Conservation (phyloP, 64 coral and sea anemone genomes). For the Stylophora pistillata region DNA sequence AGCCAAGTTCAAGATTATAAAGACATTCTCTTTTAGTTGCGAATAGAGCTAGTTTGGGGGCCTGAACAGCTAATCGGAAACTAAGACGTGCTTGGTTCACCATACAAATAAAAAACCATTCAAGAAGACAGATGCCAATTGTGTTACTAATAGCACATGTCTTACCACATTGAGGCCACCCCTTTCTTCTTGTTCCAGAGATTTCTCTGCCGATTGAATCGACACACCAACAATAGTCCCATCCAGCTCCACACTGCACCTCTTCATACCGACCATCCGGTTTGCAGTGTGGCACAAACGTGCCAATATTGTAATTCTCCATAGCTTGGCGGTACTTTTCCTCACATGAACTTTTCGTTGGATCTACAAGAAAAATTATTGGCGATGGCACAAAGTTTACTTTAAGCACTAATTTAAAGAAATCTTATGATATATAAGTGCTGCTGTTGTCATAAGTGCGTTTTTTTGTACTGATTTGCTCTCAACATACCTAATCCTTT, state of each 20-base stretch:
- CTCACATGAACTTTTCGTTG: constrained; percentile 9
- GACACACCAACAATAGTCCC: constrained; percentile 68
- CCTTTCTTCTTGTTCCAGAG: constrained; percentile 50
- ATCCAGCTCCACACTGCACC: constrained; percentile 55
- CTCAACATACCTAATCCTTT: no score
- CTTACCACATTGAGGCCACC: constrained; percentile 66
- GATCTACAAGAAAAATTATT: not conserved
- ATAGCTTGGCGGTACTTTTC: constrained; percentile 57
- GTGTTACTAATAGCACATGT: not conserved
- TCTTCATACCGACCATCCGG: constrained; percentile 67
- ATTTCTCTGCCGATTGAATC: constrained; percentile 51
- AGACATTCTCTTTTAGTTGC: no score
- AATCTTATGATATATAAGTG: no score
- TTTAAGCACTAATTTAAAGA: not conserved
- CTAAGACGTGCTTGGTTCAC: no score
- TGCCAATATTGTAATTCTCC: constrained; percentile 52
- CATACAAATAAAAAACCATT: no score
- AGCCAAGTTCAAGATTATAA: no score
- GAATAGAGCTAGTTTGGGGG: no score
- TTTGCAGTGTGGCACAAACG: constrained; percentile 63
- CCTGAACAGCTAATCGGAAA: no score
- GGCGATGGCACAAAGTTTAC: not conserved
- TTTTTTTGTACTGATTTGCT: no score
- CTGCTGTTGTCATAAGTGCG: no score
- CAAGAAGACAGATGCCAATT: not conserved